phyloP scores from a whole-genome alignment of 2,113 vertebrate genomes.

The Lathamus discolor region DNA sequence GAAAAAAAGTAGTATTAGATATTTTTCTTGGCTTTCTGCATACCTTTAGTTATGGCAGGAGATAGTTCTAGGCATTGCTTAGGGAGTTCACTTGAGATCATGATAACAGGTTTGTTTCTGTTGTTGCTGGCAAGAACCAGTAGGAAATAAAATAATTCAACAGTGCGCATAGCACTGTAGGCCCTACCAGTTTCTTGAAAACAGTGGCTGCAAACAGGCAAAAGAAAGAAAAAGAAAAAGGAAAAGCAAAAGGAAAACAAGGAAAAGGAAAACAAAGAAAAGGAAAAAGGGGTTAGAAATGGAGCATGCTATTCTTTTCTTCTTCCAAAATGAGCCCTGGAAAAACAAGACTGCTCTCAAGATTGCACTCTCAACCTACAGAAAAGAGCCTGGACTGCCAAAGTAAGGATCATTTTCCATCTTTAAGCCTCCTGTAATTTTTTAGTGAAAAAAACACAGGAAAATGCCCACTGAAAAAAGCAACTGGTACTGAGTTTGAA shows the following conservation, averaged over 20 bases:
- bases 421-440: background rate
- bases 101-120: background rate
- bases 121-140: background rate
- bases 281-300: background rate
- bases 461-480: background rate
- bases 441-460: background rate
- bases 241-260: background rate
- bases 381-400: background rate
- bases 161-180: background rate
- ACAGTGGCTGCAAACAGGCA: background rate
- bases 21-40: background rate
- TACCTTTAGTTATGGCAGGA: background rate
- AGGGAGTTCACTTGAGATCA: background rate
- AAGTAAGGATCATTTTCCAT: background rate
- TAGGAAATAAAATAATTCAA: background rate
- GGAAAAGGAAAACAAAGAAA: background rate
- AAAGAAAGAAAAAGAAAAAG: background rate
- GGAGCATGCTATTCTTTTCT: background rate
- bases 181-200: background rate
- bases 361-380: background rate
- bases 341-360: background rate
- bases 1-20: background rate
- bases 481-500: background rate
- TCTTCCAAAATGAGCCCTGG: background rate
- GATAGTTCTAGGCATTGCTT: background rate